Conservation (phyloP, 2,797 vertebrate species). For the Etheostoma nigrum region DNA sequence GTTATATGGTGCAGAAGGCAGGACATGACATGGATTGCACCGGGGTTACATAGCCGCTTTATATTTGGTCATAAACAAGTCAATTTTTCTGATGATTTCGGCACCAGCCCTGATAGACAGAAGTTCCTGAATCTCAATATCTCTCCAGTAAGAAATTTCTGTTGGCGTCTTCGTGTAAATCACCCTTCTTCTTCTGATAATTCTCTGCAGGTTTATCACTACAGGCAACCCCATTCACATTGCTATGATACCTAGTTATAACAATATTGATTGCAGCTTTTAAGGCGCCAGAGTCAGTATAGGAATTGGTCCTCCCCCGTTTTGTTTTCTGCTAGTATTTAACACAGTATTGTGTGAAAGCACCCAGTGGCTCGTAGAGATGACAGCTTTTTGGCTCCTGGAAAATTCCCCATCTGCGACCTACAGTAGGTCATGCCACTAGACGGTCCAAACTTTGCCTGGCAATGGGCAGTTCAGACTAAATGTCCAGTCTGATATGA, state of each 20-base stretch:
- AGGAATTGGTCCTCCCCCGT: neutral
- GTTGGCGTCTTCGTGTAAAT: no score
- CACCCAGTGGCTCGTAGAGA: neutral
- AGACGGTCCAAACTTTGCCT: slow-evolving; percentile 17
- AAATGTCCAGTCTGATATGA: slow-evolving; percentile 21
- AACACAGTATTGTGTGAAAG: neutral
- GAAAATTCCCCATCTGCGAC: slow-evolving; percentile 26
- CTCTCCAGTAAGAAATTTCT: no score
- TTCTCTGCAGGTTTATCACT: neutral
- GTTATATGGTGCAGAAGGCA: no score
- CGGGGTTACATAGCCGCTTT: no score
- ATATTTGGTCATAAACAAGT: no score
- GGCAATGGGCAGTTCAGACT: slow-evolving; percentile 23
- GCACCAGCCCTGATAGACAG: no score
- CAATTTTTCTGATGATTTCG: no score
- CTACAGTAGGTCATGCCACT: neutral
- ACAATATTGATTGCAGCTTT: neutral
- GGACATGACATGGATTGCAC: no score
- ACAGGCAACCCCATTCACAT: neutral
- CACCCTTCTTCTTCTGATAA: neutral
- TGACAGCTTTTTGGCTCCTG: slow-evolving; percentile 19
- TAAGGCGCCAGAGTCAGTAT: neutral
- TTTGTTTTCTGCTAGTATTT: neutral
- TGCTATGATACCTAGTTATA: neutral
- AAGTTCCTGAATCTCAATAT: no score